Base-by-base conservation (phyloP, 2,888 invertebrate genomes). In the Leucoptera coffeella region DNA sequence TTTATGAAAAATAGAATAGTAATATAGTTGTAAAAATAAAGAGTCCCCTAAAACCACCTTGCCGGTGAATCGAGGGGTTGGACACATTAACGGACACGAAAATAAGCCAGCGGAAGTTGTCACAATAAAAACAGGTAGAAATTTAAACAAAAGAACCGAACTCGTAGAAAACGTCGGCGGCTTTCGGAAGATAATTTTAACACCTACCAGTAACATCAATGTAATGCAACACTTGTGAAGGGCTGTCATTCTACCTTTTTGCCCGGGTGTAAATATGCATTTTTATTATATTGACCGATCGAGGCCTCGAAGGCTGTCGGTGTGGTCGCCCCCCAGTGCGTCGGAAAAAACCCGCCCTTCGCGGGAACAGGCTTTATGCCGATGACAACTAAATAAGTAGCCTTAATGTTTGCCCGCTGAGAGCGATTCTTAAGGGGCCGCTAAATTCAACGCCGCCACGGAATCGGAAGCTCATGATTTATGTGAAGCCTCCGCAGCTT, bases 241-340 rank as follows among this genome's bases (percentile, higher is more conserved):
- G n/a, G n/a, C n/a, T n/a, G n/a, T n/a, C n/a, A n/a, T 9, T 17
- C 9, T 17, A 17, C 17, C 6, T 7, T 17, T 51, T 38, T 42
- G 44, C 56, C 55, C 48, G 45, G 58, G 47, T 55, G 57, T 65
- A 60, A 65, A 65, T 67, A 65, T 57, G 48, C 53, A 49, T 47
- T 59, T 67, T 65, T 64, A 65, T 67, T 64, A 50, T 65, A 54
- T 67, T 65, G 62, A 59, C 56, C 48, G 47, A 59, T 55, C 54
- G 58, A 49, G 45, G 46, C 50, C 52, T 51, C 41, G 45, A 36
- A 36, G 31, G 48, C 49, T 48, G 48, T 11, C 46, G 43, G 60
- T 62, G 64, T 64, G 65, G 64, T 62, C 62, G 57, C 64, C 62
- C 53, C 58, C 61, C 60, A 54, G 42, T 43, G 53, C 39, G 61